Base-by-base conservation (phyloP, 2,797 vertebrate species). In the Staurois parvus region DNA sequence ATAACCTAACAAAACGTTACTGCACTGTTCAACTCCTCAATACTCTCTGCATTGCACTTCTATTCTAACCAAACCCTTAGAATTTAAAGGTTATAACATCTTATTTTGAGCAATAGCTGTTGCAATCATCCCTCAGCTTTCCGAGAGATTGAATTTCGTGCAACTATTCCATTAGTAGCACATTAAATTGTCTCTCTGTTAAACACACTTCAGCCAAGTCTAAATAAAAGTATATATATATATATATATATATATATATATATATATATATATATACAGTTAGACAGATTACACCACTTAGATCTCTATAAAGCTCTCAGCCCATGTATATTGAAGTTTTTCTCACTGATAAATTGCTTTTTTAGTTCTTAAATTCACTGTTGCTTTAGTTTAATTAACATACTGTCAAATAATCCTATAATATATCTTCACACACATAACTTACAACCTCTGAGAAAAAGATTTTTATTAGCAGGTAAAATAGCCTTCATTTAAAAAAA, bases 361-460 rank as follows among this genome's bases (percentile, higher is more conserved):
- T 80, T 37, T n/a, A 34, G 15, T 59, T 72, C 1, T 12, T 70
- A 52, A n/a, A 56, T 79, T 69, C 45, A 70, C 29, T 15, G 67
- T 11, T 32, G 10, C 7, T 56, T 70, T 15, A 19, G 30, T 80
- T 52, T 37, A 80, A 80, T 80, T 80, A 70, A 70, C 78, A 70
- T 32, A 70, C 69, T 80, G 78, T 32, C 78, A 70, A 34, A 70
- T 79, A 29, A 52, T n/a, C 5, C 28, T 15, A 56, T 10, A 80
- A 62, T 62, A 69, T 34, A 80, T 34, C 32, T 56, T 59, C 32
- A 34, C 32, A 34, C 32, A 28, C 48, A 26, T 72, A 62, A 11
- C 79, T 34, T 45, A 28, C 37, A 59, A 42, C 32, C 30, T 34
- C 9, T 28, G 10, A 19, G 1, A 9, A 62, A 9, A 8, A 40